These are phyloP conservation scores for Poeciliopsis gracilis DNA, from an alignment of 2,797 vertebrate genomes.

Conservation along the genomic window DNA sequence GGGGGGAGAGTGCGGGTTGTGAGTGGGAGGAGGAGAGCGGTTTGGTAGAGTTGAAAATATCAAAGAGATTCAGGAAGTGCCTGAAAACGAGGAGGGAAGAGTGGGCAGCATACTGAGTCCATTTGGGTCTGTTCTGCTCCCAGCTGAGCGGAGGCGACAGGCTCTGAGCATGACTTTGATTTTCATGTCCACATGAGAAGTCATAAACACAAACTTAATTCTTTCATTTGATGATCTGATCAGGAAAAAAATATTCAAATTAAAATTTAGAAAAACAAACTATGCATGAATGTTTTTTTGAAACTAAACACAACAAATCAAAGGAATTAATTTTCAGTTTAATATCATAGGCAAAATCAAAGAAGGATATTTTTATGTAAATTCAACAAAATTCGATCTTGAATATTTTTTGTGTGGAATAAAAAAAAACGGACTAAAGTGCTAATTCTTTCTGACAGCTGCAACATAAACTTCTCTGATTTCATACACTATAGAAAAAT, in stretches of 20 bases:
- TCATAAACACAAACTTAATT: constrained; percentile 5
- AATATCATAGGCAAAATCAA: not conserved
- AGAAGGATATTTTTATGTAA: not conserved
- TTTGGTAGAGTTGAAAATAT: constrained; percentile 68
- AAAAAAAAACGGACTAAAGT: too few species aligned
- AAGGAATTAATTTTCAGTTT: not conserved
- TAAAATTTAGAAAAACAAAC: not conserved
- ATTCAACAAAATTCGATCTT: not conserved
- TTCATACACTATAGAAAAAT: not conserved
- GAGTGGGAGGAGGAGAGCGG: constrained; percentile 13
- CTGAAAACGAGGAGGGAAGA: constrained; percentile 57
- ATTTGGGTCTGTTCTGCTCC: constrained; percentile 48
- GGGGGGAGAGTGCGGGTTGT: constrained; percentile 22
- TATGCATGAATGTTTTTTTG: not conserved
- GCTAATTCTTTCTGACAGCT: too few species aligned
- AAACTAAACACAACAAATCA: not conserved
- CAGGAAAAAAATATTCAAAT: not conserved
- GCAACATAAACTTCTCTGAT: not conserved
- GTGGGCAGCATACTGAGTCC: constrained; percentile 64
- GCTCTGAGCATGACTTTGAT: not conserved
- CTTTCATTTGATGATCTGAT: constrained; percentile 7
- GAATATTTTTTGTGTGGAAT: not conserved
- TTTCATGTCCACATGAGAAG: constrained; percentile 9
- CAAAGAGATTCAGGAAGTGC: constrained; percentile 72
- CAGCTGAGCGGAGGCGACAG: constrained; percentile 36